Percentiles rank a stretch among this genome's conserved stretches.
These are phyloP conservation scores for Protaetia brevitarsis DNA, from an alignment of 1,140 invertebrate genomes.

Conservation along the genomic window DNA sequence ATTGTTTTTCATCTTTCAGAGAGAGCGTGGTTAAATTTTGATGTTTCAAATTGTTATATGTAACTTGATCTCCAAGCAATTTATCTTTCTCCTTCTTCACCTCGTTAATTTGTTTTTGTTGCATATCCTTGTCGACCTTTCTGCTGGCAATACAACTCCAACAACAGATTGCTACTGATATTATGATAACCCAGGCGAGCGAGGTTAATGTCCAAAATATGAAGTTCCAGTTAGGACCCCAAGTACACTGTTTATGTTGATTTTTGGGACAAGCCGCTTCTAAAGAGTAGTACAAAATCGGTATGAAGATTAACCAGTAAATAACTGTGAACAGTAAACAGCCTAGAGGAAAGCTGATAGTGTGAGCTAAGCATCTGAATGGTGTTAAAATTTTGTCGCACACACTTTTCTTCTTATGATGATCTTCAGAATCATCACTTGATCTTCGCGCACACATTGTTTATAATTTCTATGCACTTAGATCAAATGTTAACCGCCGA, in stretches of 20 bases:
- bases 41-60: neutral
- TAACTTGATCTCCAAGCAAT: neutral
- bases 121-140: neutral
- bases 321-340: neutral
- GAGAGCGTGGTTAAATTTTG: neutral
- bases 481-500: neutral
- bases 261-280: neutral
- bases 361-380: neutral
- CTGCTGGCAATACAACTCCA: neutral
- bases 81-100: slow-evolving; percentile 1
- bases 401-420: neutral
- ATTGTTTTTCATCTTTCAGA: neutral
- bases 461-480: neutral
- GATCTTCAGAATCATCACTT: neutral
- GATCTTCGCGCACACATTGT: neutral
- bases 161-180: neutral
- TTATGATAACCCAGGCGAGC: neutral
- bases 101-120: neutral
- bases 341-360: neutral
- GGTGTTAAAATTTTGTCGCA: neutral
- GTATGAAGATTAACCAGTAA: neutral
- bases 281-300: neutral
- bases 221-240: neutral
- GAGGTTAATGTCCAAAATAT: neutral
- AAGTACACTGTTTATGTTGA: neutral